Percentiles rank a stretch among this genome's conserved stretches.
These are phyloP conservation scores for Apistogramma diplotaenia DNA, from an alignment of 2,113 vertebrate genomes.

Conservation along the genomic window DNA sequence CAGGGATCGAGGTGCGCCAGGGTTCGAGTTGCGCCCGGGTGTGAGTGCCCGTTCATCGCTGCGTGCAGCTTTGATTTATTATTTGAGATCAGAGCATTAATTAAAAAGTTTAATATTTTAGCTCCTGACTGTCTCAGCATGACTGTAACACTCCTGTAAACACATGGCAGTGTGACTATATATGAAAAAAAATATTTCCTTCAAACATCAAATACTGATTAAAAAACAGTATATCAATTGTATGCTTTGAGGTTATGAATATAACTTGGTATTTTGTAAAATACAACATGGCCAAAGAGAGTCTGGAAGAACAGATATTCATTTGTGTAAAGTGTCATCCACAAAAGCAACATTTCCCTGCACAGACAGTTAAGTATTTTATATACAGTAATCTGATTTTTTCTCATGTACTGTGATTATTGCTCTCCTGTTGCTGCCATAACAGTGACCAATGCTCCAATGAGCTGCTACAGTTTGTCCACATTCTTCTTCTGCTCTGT, in stretches of 20 bases:
- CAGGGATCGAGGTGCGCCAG: no score
- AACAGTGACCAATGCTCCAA: not conserved
- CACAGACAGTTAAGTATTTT: not conserved
- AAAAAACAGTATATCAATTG: not conserved
- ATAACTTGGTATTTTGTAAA: not conserved
- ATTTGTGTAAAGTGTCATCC: not conserved
- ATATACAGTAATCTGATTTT: not conserved
- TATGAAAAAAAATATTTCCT: not conserved
- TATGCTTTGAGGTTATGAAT: not conserved
- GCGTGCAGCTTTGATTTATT: not conserved
- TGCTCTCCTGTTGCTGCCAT: not conserved
- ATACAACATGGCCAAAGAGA: not conserved
- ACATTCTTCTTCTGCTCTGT: conserved; percentile 33
- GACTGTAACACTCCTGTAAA: not conserved
- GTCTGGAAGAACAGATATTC: not conserved
- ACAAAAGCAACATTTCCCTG: not conserved
- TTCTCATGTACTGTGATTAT: accelerated
- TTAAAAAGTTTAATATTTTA: not conserved
- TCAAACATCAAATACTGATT: not conserved
- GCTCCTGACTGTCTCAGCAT: not conserved
- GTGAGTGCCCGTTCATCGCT: no score
- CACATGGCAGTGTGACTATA: accelerated
- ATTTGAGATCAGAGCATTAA: not conserved
- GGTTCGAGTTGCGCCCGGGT: no score
- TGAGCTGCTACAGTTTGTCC: not conserved